A percentile compares a stretch with the other conserved stretches of the same genome.
Evolutionary conservation across 2,797 vertebrate genomes (phyloP).

Genomic region (Podarcis siculus): DNA sequence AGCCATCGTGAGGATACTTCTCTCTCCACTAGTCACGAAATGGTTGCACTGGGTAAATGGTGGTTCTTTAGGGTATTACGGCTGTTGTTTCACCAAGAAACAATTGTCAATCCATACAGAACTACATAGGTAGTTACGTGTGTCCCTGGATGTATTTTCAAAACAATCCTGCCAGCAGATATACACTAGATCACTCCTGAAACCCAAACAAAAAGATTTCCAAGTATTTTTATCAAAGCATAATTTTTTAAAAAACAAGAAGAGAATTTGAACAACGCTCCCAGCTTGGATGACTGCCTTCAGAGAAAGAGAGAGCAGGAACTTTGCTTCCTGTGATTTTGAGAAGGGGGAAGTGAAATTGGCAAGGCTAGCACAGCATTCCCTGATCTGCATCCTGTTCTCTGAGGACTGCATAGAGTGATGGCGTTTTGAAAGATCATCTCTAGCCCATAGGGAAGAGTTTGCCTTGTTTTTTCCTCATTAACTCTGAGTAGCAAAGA

Average conservation of each 20-base stretch:
- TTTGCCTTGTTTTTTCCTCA: background rate
- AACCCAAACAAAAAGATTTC: background rate
- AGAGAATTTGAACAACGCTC: background rate
- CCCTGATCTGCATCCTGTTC: background rate
- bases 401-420: background rate
- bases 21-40: background rate
- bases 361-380: background rate
- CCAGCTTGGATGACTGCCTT: background rate
- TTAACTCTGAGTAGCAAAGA: background rate
- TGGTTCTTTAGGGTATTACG: background rate
- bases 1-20: background rate
- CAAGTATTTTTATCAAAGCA: fast-evolving
- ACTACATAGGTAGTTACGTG: background rate
- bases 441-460: background rate
- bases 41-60: background rate
- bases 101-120: conserved; percentile 1
- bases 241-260: background rate
- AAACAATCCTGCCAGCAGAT: background rate
- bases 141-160: background rate
- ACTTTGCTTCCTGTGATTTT: conserved; percentile 13
- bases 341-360: conserved; percentile 7
- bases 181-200: conserved; percentile 23
- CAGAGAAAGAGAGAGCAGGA: background rate
- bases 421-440: background rate
- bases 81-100: conserved; percentile 28